Percentiles rank a stretch among this genome's conserved stretches.
phyloP scores from a whole-genome alignment of 2,888 invertebrate genomes.

The Sussaba pulchella region DNA sequence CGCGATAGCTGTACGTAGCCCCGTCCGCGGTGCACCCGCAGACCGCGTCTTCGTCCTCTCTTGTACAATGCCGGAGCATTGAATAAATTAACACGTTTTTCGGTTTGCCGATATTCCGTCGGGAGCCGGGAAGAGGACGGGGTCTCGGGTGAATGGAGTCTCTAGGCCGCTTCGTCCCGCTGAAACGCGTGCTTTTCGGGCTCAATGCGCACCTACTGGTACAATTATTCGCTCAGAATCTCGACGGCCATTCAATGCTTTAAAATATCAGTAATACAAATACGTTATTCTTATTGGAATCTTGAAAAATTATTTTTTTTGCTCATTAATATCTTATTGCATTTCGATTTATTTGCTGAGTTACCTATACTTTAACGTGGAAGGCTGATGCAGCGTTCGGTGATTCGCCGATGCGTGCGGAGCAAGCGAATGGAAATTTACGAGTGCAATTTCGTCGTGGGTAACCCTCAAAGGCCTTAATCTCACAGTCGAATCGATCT shows the following conservation, averaged over 20 bases:
- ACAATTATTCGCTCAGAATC: slow-evolving; percentile 33
- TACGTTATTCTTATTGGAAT: slow-evolving; percentile 37
- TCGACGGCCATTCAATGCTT: slow-evolving; percentile 18
- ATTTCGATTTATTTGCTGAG: slow-evolving; percentile 46
- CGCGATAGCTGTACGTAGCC: slow-evolving; percentile 29
- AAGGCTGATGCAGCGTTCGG: neutral
- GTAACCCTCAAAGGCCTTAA: slow-evolving; percentile 68
- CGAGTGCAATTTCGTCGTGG: slow-evolving; percentile 65
- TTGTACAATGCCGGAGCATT: slow-evolving; percentile 75
- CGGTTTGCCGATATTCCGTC: slow-evolving; percentile 79
- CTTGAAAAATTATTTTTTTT: slow-evolving; percentile 37
- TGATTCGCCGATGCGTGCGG: slow-evolving; percentile 13
- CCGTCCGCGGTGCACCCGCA: slow-evolving; percentile 47
- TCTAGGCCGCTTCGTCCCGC: slow-evolving; percentile 43
- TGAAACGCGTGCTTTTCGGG: slow-evolving; percentile 38
- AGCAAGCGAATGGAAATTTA: slow-evolving; percentile 62
- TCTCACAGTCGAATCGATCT: slow-evolving; percentile 65
- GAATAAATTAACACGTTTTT: slow-evolving; percentile 82
- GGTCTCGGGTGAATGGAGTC: slow-evolving; percentile 22
- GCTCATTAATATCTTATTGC: slow-evolving; percentile 62
- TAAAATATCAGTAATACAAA: slow-evolving; percentile 28
- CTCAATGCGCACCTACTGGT: slow-evolving; percentile 37
- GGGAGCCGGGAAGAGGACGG: slow-evolving; percentile 32
- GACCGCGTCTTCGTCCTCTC: slow-evolving; percentile 53
- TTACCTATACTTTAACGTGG: neutral